These are phyloP conservation scores for Lepidostoma basale DNA, from an alignment of 1,140 invertebrate genomes.

Conservation along the genomic window DNA sequence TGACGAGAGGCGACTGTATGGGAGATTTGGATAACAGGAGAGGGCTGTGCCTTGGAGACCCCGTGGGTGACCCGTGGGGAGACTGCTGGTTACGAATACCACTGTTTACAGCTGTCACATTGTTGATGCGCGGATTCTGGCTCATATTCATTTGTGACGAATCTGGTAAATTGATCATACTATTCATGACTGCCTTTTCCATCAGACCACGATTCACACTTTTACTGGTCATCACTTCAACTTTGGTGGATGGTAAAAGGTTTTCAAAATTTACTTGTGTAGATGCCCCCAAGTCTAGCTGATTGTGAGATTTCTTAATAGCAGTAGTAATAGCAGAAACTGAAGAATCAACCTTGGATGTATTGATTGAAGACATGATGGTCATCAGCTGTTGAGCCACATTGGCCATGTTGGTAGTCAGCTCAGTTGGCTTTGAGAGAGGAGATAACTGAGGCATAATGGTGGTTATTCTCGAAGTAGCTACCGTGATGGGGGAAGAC, in stretches of 20 bases:
- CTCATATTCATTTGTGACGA: conserved; percentile 22
- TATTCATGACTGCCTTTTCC: conserved; percentile 43
- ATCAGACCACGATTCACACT: conserved; percentile 34
- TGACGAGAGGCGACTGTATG: conserved; percentile 34
- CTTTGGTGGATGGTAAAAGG: conserved; percentile 59
- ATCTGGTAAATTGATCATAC: conserved; percentile 24
- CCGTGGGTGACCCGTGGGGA: conserved; percentile 30
- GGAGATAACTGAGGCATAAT: conserved; percentile 70
- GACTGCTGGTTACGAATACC: conserved; percentile 34
- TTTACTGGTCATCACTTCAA: conserved; percentile 51
- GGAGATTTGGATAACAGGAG: conserved; percentile 36
- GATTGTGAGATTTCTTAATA: conserved; percentile 51
- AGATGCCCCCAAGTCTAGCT: conserved; percentile 53
- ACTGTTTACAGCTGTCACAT: background rate
- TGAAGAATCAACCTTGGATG: conserved; percentile 55
- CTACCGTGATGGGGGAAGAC: conserved; percentile 45
- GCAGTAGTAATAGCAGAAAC: conserved; percentile 47
- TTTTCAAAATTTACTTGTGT: conserved; percentile 62
- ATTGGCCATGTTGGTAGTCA: conserved; percentile 73
- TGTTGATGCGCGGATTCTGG: background rate
- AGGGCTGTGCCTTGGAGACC: conserved; percentile 39
- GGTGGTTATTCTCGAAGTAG: conserved; percentile 54
- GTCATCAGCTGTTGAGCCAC: conserved; percentile 71
- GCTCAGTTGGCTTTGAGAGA: conserved; percentile 70
- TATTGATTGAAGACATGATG: conserved; percentile 66